These are phyloP conservation scores for Balaeniceps rex DNA, from an alignment of 2,113 vertebrate genomes.

Conservation along the genomic window DNA sequence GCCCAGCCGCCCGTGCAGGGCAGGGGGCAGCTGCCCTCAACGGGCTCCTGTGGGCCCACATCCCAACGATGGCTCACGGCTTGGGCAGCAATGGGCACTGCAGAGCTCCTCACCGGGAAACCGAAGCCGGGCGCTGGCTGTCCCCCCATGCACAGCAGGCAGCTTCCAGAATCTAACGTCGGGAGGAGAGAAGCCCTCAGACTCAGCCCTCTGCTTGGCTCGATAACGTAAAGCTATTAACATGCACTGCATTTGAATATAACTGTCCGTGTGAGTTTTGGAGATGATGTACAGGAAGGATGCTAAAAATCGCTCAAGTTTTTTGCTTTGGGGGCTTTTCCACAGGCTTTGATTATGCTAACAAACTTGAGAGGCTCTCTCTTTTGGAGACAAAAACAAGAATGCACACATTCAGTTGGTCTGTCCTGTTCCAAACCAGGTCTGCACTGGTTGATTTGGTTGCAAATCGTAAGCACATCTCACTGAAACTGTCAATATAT, in stretches of 20 bases:
- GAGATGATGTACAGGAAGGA: background rate
- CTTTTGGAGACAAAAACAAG: background rate
- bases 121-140: background rate
- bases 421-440: background rate
- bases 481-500: background rate
- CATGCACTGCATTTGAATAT: rapidly evolving
- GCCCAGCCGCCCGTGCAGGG: background rate
- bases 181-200: background rate
- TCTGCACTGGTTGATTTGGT: background rate
- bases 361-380: background rate
- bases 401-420: background rate
- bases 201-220: background rate
- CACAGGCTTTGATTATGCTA: background rate
- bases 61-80: rapidly evolving
- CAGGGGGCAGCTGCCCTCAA: background rate
- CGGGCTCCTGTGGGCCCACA: rapidly evolving
- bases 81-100: rapidly evolving
- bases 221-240: background rate
- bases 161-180: rapidly evolving
- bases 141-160: background rate
- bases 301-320: background rate
- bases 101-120: background rate
- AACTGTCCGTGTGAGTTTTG: background rate
- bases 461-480: background rate
- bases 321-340: background rate